Evolutionary conservation across 2,113 vertebrate species (phyloP).

Genomic region (Cyanoramphus novaezelandiae): DNA sequence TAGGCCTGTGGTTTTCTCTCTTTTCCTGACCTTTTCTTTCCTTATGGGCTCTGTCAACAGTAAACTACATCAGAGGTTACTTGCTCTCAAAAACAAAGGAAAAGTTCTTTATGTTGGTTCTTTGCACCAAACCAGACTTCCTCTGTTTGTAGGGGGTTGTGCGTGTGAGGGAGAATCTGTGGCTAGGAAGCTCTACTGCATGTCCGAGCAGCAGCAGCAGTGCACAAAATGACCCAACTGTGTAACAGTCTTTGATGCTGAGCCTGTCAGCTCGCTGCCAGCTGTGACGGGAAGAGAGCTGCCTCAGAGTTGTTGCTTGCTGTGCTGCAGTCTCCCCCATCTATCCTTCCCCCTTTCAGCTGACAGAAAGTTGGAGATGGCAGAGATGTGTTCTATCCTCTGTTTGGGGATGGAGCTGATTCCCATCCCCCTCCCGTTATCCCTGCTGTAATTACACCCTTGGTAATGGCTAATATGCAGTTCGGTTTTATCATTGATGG

Average conservation of each 20-base stretch:
- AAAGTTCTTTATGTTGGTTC: not conserved
- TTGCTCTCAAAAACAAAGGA: not conserved
- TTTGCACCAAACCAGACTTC: not conserved
- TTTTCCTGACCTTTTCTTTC: not conserved
- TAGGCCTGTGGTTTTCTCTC: not conserved
- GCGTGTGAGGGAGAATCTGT: not conserved
- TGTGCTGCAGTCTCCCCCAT: not conserved
- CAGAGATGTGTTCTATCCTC: not conserved
- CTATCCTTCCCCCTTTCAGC: not conserved
- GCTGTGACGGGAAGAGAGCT: not conserved
- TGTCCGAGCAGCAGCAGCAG: not conserved
- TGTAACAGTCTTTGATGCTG: not conserved
- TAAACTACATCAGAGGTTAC: not conserved
- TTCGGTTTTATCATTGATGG: not conserved
- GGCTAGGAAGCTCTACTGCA: not conserved
- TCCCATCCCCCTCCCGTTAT: not conserved
- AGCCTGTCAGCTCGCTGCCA: not conserved
- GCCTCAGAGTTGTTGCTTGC: not conserved
- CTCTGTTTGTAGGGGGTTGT: not conserved
- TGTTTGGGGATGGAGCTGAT: not conserved
- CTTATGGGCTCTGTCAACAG: not conserved
- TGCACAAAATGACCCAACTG: not conserved
- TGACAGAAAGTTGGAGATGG: constrained; percentile 19
- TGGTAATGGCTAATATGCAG: not conserved
- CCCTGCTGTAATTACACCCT: not conserved